Percentiles rank a stretch among this genome's conserved stretches.
Evolutionary conservation across 2,113 vertebrate species (phyloP).

Genomic region (Nesospiza acunhae): DNA sequence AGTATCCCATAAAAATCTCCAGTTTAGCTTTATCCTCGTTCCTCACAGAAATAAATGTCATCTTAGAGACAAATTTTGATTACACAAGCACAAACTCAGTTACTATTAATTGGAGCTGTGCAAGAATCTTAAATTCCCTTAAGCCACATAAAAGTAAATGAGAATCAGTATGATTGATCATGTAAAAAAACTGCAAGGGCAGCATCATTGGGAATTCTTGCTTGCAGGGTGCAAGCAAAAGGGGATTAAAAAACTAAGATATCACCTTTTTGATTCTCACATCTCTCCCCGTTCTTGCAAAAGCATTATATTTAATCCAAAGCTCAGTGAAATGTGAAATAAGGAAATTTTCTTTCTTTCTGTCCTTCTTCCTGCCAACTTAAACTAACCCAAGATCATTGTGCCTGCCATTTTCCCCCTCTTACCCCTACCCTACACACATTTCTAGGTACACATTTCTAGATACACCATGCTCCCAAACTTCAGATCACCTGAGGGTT

Average conservation of each 20-base stretch:
- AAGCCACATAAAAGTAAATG: neutral
- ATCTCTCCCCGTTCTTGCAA: neutral
- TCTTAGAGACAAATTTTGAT: neutral
- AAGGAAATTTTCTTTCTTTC: neutral
- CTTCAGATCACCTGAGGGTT: conserved; percentile 66
- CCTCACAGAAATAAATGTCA: neutral
- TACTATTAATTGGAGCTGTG: neutral
- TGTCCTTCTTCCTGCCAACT: neutral
- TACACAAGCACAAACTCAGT: neutral
- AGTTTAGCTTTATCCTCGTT: neutral
- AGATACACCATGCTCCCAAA: conserved; percentile 76
- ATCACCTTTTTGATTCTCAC: neutral
- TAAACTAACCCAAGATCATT: conserved; percentile 69
- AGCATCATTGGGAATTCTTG: neutral
- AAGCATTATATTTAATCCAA: neutral
- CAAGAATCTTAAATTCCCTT: neutral
- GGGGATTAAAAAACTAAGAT: neutral
- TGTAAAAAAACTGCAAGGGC: neutral
- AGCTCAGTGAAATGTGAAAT: neutral
- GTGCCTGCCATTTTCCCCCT: conserved; percentile 45
- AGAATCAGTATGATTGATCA: neutral
- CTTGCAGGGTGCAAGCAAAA: neutral
- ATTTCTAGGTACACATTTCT: conserved; percentile 76
- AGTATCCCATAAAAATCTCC: neutral
- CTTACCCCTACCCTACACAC: conserved; percentile 82